A percentile compares a stretch with the other conserved stretches of the same genome.
Evolutionary conservation across 2,888 invertebrate genomes (phyloP).

Genomic region (Nomada fabriciana): DNA sequence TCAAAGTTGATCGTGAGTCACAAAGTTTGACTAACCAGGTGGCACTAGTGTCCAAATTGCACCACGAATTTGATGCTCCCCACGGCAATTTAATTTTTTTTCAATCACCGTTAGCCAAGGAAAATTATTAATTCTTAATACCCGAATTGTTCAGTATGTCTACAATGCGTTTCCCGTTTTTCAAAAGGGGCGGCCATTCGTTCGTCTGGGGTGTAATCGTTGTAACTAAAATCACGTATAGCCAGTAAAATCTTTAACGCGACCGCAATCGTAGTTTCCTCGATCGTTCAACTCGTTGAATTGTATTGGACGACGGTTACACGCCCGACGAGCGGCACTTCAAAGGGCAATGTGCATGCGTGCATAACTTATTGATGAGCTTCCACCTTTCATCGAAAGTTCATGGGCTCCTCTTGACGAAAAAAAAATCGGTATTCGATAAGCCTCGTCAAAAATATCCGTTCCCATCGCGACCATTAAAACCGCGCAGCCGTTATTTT

Average conservation of each 20-base stretch:
- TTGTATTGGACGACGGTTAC: slow-evolving; percentile 58
- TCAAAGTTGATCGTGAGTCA: slow-evolving; percentile 1
- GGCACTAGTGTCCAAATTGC: slow-evolving; percentile 22
- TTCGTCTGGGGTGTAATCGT: slow-evolving; percentile 42
- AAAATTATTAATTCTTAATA: neutral
- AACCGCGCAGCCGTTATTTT: neutral
- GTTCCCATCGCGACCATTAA: neutral
- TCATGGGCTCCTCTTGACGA: slow-evolving; percentile 52
- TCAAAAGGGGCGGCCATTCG: slow-evolving; percentile 50
- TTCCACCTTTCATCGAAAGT: slow-evolving; percentile 63
- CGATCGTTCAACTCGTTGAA: slow-evolving; percentile 61
- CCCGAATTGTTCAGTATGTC: neutral
- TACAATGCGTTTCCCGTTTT: slow-evolving; percentile 41
- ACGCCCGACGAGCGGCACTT: slow-evolving; percentile 61
- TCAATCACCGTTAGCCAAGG: too few species aligned
- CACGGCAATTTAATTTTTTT: too few species aligned
- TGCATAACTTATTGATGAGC: slow-evolving; percentile 69
- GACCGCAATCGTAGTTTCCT: slow-evolving; percentile 23
- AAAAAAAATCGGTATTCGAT: slow-evolving; percentile 62
- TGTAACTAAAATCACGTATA: slow-evolving; percentile 54
- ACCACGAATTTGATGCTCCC: neutral
- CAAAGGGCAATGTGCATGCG: slow-evolving; percentile 66
- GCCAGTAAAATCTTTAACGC: slow-evolving; percentile 44
- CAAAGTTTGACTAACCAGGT: slow-evolving; percentile 27
- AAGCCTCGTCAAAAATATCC: slow-evolving; percentile 34